Evolutionary conservation across 2,888 invertebrate genomes (phyloP).

Genomic region (Geotrupes spiniger): DNA sequence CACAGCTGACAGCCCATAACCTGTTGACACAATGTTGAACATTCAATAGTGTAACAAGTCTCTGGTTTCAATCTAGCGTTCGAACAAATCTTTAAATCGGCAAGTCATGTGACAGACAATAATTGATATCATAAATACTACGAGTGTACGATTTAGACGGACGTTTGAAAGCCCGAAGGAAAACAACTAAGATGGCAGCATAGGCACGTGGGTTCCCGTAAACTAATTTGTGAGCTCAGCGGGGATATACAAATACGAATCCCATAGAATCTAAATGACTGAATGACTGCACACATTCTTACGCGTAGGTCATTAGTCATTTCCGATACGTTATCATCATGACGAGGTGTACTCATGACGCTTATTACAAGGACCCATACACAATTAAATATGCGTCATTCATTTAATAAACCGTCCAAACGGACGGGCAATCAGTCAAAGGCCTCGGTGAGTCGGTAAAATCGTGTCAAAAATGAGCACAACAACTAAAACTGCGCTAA

Average conservation of each 20-base stretch:
- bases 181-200: slow-evolving; percentile 1
- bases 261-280: slow-evolving; percentile 56
- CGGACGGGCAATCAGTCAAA: neutral
- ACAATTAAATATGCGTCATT: slow-evolving; percentile 30
- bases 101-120: slow-evolving; percentile 43
- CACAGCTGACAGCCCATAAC: slow-evolving; percentile 1
- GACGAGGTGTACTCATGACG: slow-evolving; percentile 49
- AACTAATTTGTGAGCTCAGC: slow-evolving; percentile 65
- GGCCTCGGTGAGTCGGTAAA: neutral
- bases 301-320: slow-evolving; percentile 49
- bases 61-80: slow-evolving; percentile 29
- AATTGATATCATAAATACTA: slow-evolving; percentile 44
- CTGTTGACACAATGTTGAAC: slow-evolving; percentile 35
- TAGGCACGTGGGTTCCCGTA: slow-evolving; percentile 51
- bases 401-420: slow-evolving; percentile 33
- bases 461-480: slow-evolving; percentile 3
- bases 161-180: too few relatives aligned
- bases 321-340: slow-evolving; percentile 48
- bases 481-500: neutral
- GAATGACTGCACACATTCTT: slow-evolving; percentile 62
- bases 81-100: slow-evolving; percentile 25
- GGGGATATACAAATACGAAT: slow-evolving; percentile 57
- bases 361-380: slow-evolving; percentile 41
- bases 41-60: slow-evolving; percentile 33
- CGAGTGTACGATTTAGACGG: slow-evolving; percentile 5